Base-by-base conservation (phyloP, 2,113 vertebrate genomes). In the Platichthys stellatus region DNA sequence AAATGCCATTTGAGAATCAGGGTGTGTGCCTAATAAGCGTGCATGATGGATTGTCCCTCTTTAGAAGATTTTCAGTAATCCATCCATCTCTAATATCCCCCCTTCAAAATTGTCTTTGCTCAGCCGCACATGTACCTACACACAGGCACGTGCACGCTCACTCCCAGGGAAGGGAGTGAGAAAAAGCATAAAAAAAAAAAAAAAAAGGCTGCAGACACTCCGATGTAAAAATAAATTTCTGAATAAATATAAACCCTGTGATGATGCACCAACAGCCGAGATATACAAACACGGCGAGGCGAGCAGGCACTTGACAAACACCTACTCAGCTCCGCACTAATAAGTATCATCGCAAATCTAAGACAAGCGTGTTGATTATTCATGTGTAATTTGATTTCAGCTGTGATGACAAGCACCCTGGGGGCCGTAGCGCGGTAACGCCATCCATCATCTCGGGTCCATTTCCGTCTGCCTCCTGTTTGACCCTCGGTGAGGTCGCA, bases 1-100 rank as follows among this genome's bases (percentile, higher is more conserved):
- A 90, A 90, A 88, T 68, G 80, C 72, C 86, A 77, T 87, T 81
- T 74, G 78, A 91, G 78, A 88, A 83, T 81, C 82, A 73, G 83
- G 70, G 77, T 75, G 90, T 89, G 92, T 80, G 87, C 76, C 90
- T 90, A 90, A 92, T 93, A 91, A 87, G 91, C 88, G 78, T 89
- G 87, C 78, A 89, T 89, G 90, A 89, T 92, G 88, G 92, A 94
- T 93, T 86, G 88, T 91, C 88, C 85, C 85, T 90, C 85, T 89
- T 93, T 92, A 92, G 82, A 84, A 92, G 87, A 89, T 85, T 91
- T 90, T 85, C 79, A 11, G 83, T 91, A 92, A 93, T 93, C 91
- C 89, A 91, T 91, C 90, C 88, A 92, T 93, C 92, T 90, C 86
- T 88, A 91, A 92, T 92, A 92, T 84, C 81, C 72, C 72, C 23